phyloP scores from a whole-genome alignment of 2,113 vertebrate species.

The Astur gentilis region DNA sequence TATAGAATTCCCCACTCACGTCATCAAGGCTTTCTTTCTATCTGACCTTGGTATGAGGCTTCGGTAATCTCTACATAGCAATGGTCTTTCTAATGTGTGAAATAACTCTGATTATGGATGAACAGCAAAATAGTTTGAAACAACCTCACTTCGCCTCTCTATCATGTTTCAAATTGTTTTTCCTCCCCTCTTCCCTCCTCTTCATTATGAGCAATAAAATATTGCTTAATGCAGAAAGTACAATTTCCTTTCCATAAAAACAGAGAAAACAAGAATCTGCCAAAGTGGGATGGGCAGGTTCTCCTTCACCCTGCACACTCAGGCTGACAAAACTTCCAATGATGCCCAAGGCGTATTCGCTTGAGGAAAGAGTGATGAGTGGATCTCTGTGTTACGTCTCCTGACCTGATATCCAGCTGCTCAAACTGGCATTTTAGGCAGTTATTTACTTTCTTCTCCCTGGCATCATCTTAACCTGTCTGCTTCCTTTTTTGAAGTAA shows the following conservation, averaged over 20 bases:
- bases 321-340: background rate
- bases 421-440: background rate
- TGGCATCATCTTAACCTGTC: background rate
- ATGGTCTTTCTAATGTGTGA: constrained; percentile 35
- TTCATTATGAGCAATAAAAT: constrained; percentile 21
- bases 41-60: constrained; percentile 49
- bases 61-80: constrained; percentile 26
- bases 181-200: background rate
- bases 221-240: background rate
- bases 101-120: constrained; percentile 9
- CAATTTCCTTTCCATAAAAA: constrained; percentile 3
- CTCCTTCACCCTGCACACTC: background rate
- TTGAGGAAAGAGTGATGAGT: background rate
- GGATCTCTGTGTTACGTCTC: background rate
- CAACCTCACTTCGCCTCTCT: background rate
- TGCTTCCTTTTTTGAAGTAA: background rate
- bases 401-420: constrained; percentile 18
- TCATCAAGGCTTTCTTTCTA: constrained; percentile 17
- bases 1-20: constrained; percentile 19
- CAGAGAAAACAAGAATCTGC: background rate
- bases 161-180: background rate
- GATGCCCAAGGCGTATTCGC: background rate
- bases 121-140: background rate
- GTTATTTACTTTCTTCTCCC: background rate
- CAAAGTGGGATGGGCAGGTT: background rate